A percentile compares a stretch with the other conserved stretches of the same genome.
These are phyloP conservation scores for Dermolepida albohirtum DNA, from an alignment of 2,888 invertebrate genomes.

Conservation along the genomic window DNA sequence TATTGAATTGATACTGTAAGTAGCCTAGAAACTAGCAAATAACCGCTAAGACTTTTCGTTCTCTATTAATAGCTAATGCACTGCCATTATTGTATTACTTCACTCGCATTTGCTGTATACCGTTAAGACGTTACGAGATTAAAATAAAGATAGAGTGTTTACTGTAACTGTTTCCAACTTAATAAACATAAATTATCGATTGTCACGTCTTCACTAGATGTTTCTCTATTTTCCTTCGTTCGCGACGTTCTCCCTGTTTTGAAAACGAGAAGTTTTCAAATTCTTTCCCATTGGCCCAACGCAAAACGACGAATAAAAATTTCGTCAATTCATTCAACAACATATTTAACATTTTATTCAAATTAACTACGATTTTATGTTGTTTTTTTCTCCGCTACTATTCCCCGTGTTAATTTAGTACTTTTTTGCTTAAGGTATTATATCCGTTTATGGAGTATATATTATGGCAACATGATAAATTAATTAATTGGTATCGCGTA, in stretches of 20 bases:
- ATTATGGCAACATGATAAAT: slow-evolving; percentile 18
- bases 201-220: slow-evolving; percentile 30
- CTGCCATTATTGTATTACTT: not conserved
- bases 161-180: slow-evolving; percentile 18
- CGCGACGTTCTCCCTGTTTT: not conserved
- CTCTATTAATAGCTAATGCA: not conserved
- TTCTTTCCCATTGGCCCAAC: not conserved
- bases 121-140: slow-evolving; percentile 33
- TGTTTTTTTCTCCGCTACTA: slow-evolving; percentile 5
- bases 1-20: not conserved
- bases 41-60: not conserved
- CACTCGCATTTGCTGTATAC: slow-evolving; percentile 2
- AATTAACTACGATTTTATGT: slow-evolving; percentile 3
- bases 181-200: slow-evolving; percentile 38
- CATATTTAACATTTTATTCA: slow-evolving; percentile 21
- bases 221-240: slow-evolving; percentile 5
- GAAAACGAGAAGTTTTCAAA: not conserved
- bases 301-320: slow-evolving; percentile 5
- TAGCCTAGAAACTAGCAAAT: not conserved
- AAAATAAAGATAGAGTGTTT: slow-evolving; percentile 27
- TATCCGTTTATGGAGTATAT: slow-evolving; percentile 25
- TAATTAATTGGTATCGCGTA: slow-evolving; percentile 26
- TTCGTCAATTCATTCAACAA: not conserved
- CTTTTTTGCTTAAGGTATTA: not conserved
- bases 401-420: not conserved